Evolutionary conservation across 1,140 invertebrate species (phyloP), one percentile per base, ranked within the genome.

Genomic region (Heliconius hermathena): DNA sequence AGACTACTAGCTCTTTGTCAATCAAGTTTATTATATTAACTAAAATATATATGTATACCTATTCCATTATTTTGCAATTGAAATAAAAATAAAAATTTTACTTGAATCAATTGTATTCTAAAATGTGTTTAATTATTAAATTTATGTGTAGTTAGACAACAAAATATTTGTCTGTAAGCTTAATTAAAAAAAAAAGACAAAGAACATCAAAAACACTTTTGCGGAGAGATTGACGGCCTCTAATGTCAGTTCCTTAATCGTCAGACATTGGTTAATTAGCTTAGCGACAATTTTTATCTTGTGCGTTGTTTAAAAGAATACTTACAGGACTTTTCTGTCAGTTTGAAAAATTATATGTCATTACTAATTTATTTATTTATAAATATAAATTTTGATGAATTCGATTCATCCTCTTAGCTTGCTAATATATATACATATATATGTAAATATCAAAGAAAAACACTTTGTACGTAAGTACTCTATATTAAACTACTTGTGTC

Each of bases 181-280:
- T 16, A 0, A n/a, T 6, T 29, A 16, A 13, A 66, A 66, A 13
- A 26, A 6, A 3, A 66, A 22, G 2, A 20, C 11, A 66, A 16
- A 66, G 26, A 29, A 66, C 60, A 29, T 66, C 13, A 66, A 3
- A 29, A 52, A 33, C 57, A 16, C 22, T 78, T 75, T 41, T 29
- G 8, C 20, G 33, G 16, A 54, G 79, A 74, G 79, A 81, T 74
- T 81, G 49, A 81, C 46, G 77, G 70, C 60, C 46, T 72, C 71
- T 41, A 22, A 74, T 79, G 74, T 81, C 73, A 74, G 76, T 71
- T 77, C 22, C 38, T 78, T 78, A 74, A 79, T 52, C 71, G 33
- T 74, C 73, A 36, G 52, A 74, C 46, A 13, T 36, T 41, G 8
- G 26, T 57, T 70, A 79, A 74, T 79, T 70, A 26, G 57, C 57